Base-by-base conservation (phyloP, 2,888 invertebrate genomes). In the Encarsia formosa region DNA sequence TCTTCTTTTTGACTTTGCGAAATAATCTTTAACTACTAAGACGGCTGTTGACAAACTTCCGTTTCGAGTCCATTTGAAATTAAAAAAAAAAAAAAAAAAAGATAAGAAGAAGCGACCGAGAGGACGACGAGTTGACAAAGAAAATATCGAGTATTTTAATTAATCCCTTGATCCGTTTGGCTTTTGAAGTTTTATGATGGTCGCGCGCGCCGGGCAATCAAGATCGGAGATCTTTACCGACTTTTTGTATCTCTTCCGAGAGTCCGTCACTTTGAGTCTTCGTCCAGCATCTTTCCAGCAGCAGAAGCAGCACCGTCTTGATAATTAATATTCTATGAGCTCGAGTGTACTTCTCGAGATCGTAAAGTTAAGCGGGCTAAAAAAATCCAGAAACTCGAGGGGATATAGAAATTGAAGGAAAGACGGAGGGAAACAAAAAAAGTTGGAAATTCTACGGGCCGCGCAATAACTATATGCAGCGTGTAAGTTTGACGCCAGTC, bases 1-100 rank as follows among this genome's bases (percentile, higher is more conserved):
- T 45, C 40, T 41, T 34, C 18, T 43, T 15, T n/a, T 32, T 29
- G 32, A 5, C 40, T 48, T 56, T 50, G 47, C 40, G 18, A 56
- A 53, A 53, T 56, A 53, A 50, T 56, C 56, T 50, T 41, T 53
- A 40, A 46, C 44, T 35, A 15, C 47, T 16, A 19, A 18, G 24
- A n/a, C 41, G 19, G 24, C 49, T 50, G 48, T 47, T 52, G 44
- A 41, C 46, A 48, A 56, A 48, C 50, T 50, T 50, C 44, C n/a
- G 37, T 38, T 38, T 43, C 41, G 19, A 20, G 23, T n/a, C 11
- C 22, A 8, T 18, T 13, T 19, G 35, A 42, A 24, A 18, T 43
- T 38, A 2, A 8, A 6, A 13, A 32, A 15, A 13, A 32, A 13
- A 32, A 32, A 32, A 26, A 26, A 26, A 26, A 26, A 26, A 26